Evolutionary conservation across 1,140 invertebrate genomes (phyloP).

Genomic region (Saxidomus purpurata): DNA sequence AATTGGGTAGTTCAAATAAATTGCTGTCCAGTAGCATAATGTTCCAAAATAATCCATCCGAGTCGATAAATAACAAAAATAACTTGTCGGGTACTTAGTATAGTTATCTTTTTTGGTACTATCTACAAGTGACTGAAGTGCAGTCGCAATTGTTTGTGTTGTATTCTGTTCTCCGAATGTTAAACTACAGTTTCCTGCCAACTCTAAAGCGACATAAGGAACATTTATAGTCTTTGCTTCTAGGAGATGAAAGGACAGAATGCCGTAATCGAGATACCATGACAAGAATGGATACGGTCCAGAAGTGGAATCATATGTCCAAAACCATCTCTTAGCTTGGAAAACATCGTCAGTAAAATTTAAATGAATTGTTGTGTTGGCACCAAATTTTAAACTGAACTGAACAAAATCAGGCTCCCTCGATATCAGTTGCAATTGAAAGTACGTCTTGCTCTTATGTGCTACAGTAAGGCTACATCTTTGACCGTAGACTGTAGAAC

Average conservation of each 20-base stretch:
- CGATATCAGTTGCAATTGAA: not conserved
- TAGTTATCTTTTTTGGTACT: not conserved
- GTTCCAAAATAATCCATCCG: not conserved
- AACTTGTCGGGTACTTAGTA: not conserved
- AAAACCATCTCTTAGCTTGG: slow-evolving; percentile 3
- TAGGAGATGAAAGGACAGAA: slow-evolving; percentile 22
- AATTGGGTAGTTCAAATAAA: not conserved
- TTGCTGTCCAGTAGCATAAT: not conserved
- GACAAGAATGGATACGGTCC: slow-evolving; percentile 26
- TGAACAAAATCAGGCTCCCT: not conserved
- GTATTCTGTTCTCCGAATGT: not conserved
- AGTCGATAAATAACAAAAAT: not conserved
- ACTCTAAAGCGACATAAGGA: not conserved
- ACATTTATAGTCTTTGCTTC: slow-evolving; percentile 14
- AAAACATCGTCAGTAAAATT: not conserved
- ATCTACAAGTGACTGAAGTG: not conserved
- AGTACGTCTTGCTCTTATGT: not conserved
- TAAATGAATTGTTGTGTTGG: not conserved
- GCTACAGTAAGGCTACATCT: not conserved
- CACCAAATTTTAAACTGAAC: not conserved
- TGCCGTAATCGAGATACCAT: slow-evolving; percentile 27
- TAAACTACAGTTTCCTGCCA: not conserved
- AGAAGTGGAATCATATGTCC: slow-evolving; percentile 11
- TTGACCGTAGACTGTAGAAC: no score
- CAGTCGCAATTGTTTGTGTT: not conserved